Evolutionary conservation across 1,140 invertebrate genomes (phyloP).

Genomic region (Drosophila varians): DNA sequence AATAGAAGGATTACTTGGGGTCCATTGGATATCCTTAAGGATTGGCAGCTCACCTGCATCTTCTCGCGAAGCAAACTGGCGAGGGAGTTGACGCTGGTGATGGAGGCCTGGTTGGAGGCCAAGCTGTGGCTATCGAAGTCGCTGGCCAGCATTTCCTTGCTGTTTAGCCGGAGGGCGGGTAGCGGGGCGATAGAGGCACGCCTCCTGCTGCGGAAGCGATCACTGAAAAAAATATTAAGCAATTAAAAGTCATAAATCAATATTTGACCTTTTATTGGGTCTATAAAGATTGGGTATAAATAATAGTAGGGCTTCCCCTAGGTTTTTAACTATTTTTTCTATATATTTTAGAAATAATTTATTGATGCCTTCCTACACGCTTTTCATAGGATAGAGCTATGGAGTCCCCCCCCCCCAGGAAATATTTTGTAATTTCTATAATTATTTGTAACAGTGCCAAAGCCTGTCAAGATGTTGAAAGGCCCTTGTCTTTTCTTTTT

Average conservation of each 20-base stretch:
- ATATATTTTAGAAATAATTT: too few species aligned
- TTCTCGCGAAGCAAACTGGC: constrained; percentile 92
- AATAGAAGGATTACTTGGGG: background rate
- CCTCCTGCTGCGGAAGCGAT: constrained; percentile 77
- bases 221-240: constrained; percentile 35
- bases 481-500: background rate
- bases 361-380: too few species aligned
- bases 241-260: background rate
- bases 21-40: too few species aligned
- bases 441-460: background rate
- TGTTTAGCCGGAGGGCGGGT: constrained; percentile 76
- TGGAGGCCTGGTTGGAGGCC: constrained; percentile 85
- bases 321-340: too few species aligned
- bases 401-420: too few species aligned
- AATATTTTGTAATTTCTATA: too few species aligned
- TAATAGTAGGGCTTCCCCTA: too few species aligned
- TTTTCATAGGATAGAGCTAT: too few species aligned
- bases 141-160: constrained; percentile 81
- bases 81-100: constrained; percentile 92
- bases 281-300: too few species aligned
- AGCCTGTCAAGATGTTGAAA: background rate
- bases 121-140: constrained; percentile 82
- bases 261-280: too few species aligned
- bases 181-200: constrained; percentile 79
- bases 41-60: constrained; percentile 88